Evolutionary conservation across 2,797 vertebrate species (phyloP).

Genomic region (Thamnophis elegans): DNA sequence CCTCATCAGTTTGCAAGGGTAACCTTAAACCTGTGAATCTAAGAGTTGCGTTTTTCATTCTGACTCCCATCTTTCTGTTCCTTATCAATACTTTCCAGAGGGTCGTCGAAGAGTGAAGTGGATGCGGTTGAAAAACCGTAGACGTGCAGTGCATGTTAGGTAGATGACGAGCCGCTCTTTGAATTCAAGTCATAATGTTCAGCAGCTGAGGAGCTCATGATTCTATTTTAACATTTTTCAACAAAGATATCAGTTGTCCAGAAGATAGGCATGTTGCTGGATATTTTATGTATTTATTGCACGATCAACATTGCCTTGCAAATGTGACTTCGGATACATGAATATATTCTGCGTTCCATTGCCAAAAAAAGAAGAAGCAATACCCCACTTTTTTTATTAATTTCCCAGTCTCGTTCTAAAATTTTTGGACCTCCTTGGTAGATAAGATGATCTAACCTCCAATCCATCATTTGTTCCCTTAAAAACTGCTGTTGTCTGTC

Average conservation of each 20-base stretch:
- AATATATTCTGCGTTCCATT: not conserved
- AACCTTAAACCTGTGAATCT: not conserved
- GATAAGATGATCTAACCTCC: not conserved
- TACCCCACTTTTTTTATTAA: not conserved
- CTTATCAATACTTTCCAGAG: not conserved
- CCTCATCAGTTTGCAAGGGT: not conserved
- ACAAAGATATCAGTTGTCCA: not conserved
- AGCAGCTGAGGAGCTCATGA: not conserved
- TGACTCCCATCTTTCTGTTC: not conserved
- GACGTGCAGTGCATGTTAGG: not conserved
- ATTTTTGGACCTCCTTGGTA: not conserved
- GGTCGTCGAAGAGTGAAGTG: not conserved
- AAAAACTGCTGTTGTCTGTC: not conserved
- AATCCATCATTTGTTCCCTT: not conserved
- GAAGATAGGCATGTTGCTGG: not conserved
- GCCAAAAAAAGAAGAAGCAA: not conserved
- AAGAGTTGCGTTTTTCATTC: not conserved
- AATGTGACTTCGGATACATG: not conserved
- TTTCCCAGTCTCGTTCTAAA: fast-evolving
- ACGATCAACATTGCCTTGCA: not conserved
- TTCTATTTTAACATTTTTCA: not conserved
- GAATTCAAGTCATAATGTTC: not conserved
- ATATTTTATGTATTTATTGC: not conserved
- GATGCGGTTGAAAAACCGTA: not conserved
- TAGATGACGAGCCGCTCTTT: not conserved